Base-by-base conservation (phyloP, 2,797 vertebrate genomes). In the Myotis findleyi region DNA sequence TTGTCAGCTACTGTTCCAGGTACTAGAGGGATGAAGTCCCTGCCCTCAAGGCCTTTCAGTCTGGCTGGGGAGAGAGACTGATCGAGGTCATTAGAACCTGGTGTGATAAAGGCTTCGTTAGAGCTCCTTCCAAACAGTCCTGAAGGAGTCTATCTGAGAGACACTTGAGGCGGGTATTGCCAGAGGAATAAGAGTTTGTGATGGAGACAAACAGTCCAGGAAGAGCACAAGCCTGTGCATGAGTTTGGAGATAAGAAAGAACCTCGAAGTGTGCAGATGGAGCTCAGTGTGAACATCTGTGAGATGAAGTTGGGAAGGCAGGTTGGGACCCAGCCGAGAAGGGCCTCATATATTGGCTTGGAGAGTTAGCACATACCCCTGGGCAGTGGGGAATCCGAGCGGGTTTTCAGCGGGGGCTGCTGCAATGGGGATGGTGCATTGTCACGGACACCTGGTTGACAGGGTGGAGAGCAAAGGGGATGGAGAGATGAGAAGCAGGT, bases 311-410 rank as follows among this genome's bases (percentile, higher is more conserved):
- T 14, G 36, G 88, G 44, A 47, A 75, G 49, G 47, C 64, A 8
- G 44, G 20, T 36, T 6, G 51, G 30, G 33, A 27, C 33, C 68
- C 57, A 51, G 10, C n/a, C 0, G 0, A 53, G 38, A 68, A 87
- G 41, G 4, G n/a, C 11, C 75, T 62, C 13, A 14, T 16, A 0
- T 21, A 7, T 86, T 2, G 0, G 17, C 21, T 49, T 9, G 16
- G 17, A 18, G 53, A 55, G 21, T 62, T 20, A 53, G 44, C 16
- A 16, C 1, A 3, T 20, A 12, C 6, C 17, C 27, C 41, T 36
- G 85, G 76, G 69, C 75, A 3, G 18, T 16, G 20, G 33, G 57
- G 55, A 38, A 13, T 36, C 57, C 17, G 0, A 7, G 11, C 1
- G 0, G 23, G 18, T 33, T 64, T 72, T 72, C 16, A 51, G 16